Base-by-base conservation (phyloP, 2,113 vertebrate genomes). In the Condylura cristata region DNA sequence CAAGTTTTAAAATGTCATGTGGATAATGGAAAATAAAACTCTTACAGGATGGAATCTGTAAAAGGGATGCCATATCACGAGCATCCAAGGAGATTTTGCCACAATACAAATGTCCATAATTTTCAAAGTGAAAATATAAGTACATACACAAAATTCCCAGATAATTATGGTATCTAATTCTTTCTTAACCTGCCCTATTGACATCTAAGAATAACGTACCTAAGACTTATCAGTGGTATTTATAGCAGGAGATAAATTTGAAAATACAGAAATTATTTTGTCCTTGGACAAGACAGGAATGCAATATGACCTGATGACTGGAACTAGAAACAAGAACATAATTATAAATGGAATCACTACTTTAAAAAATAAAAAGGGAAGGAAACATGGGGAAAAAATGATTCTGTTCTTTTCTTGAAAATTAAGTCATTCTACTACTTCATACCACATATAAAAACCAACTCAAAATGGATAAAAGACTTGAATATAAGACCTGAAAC, bases 11-110 rank as follows among this genome's bases (percentile, higher is more conserved):
- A 41, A 70, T 37, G 17, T 34, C 85, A 17, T 61, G 32, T 48
- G 63, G 86, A 70, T 90, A 32, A 63, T 56, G 26, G 90, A 81
- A 86, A 95, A 61, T 32, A 81, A 82, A 80, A 34, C 24, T 89
- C 61, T 60, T 65, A 20, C 8, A 60, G 76, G 46, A 72, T 17
- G 26, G 46, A 9, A 85, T 68, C 4, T 44, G 48, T 18, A 71
- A 79, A 58, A 70, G 41, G 2, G 18, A 14, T 32, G 75, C 4
- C 20, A 63, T 60, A 82, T 28, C 13, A 68, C 41, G 81, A 37
- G 81, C 30, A 37, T 6, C 22, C 39, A 32, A 30, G 32, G 8
- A 66, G 60, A 13, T 60, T 80, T 74, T 72, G 22, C 39, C 37
- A 89, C 53, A 71, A 71, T 2, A 71, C 1, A 63, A 14, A 32